A percentile compares a stretch with the other conserved stretches of the same genome.
phyloP scores from a whole-genome alignment of 2,888 invertebrate genomes.

The Callyntrura guangdongensis region DNA sequence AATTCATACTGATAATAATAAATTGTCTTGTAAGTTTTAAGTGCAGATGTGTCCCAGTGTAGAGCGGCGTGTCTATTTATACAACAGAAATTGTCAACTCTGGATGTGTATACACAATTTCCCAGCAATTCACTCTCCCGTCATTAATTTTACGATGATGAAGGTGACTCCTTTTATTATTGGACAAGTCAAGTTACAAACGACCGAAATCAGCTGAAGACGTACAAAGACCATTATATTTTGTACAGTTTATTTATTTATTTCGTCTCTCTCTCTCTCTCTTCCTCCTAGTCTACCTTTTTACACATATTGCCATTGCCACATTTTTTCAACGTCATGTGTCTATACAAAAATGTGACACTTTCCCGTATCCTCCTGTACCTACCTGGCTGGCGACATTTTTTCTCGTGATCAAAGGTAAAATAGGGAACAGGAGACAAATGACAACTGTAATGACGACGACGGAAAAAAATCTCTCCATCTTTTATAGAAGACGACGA shows the following conservation, averaged over 20 bases:
- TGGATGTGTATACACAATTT: constrained; percentile 50
- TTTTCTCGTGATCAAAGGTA: not conserved
- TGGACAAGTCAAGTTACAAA: constrained; percentile 26
- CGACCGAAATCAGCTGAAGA: constrained; percentile 47
- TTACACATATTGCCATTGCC: not conserved
- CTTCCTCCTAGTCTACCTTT: not conserved
- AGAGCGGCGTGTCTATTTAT: not conserved
- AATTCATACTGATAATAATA: too few relatives aligned
- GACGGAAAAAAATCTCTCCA: constrained; percentile 13
- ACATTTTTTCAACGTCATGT: constrained; percentile 18
- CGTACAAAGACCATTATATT: constrained; percentile 21
- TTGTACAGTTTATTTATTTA: too few relatives aligned
- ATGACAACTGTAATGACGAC: constrained; percentile 50
- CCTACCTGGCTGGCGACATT: constrained; percentile 29
- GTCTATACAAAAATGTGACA: constrained; percentile 14
- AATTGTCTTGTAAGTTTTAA: too few relatives aligned
- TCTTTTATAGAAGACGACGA: not conserved
- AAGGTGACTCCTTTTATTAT: constrained; percentile 43
- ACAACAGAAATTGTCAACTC: constrained; percentile 13
- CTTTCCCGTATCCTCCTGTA: constrained; percentile 32
- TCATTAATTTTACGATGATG: constrained; percentile 69
- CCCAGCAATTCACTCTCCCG: constrained; percentile 49
- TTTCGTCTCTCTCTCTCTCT: not conserved
- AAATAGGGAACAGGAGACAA: constrained; percentile 14
- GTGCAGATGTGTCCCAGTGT: too few relatives aligned